These are phyloP conservation scores for Hemistola chrysoprasaria DNA, from an alignment of 2,888 invertebrate genomes.

Conservation along the genomic window DNA sequence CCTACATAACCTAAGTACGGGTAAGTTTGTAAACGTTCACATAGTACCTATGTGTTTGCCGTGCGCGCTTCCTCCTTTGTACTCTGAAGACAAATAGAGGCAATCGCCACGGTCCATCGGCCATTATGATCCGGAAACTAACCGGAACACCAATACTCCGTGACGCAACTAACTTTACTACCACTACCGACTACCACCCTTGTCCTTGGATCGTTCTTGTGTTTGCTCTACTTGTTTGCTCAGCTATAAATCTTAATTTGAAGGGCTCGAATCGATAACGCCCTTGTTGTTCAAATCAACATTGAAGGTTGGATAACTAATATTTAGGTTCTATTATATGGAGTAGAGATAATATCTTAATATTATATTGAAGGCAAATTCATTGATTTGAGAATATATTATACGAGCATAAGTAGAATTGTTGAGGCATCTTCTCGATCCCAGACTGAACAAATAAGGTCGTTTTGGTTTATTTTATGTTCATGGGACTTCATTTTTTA, in stretches of 20 bases:
- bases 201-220: conserved; percentile 23
- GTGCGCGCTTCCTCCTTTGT: conserved; percentile 37
- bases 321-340: no score
- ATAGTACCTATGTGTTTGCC: no score
- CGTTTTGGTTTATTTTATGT: no score
- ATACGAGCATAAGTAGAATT: no score
- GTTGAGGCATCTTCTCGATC: no score
- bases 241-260: conserved; percentile 28
- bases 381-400: conserved; percentile 10
- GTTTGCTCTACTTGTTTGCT: conserved; percentile 28
- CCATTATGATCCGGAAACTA: conserved; percentile 57
- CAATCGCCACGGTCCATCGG: conserved; percentile 59
- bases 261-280: conserved; percentile 20
- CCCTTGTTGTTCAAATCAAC: conserved; percentile 21
- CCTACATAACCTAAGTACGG: no score
- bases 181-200: conserved; percentile 11
- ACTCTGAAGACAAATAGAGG: conserved; percentile 60
- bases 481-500: no score
- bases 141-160: conserved; percentile 44
- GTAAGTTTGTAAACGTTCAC: no score
- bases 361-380: conserved; percentile 9
- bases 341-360: conserved; percentile 12
- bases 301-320: conserved; percentile 17
- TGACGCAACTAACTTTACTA: conserved; percentile 28
- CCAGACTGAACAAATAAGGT: no score